Conservation (phyloP, 2,888 invertebrate species). For the Apantesis nais region DNA sequence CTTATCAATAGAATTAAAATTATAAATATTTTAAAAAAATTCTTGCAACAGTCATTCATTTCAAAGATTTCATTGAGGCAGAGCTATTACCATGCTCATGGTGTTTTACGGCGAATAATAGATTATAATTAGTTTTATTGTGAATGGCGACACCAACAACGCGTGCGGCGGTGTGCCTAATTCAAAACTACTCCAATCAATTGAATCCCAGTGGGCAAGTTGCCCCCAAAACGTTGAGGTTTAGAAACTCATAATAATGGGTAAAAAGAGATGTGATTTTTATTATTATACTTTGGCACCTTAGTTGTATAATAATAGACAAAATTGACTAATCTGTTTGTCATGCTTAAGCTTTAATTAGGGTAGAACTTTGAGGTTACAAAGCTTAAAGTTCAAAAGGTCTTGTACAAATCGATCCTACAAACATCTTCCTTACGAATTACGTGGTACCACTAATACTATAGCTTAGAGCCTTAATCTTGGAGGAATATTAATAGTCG, state of each 20-base stretch:
- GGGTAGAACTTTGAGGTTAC: no score
- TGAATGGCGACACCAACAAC: no score
- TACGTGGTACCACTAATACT: slow-evolving; percentile 26
- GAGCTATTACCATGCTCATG: no score
- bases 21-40: no score
- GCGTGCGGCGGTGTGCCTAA: background rate
- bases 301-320: no score
- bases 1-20: no score
- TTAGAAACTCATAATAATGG: background rate
- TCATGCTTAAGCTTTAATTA: background rate
- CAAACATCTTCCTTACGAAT: slow-evolving; percentile 18
- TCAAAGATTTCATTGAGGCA: no score
- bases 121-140: no score
- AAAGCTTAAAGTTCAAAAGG: background rate
- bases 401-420: background rate
- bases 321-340: background rate
- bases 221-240: background rate
- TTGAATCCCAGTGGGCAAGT: background rate
- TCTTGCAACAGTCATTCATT: no score
- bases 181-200: background rate
- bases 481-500: slow-evolving; percentile 34
- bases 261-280: background rate
- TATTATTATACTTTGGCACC: background rate
- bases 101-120: no score
- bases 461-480: slow-evolving; percentile 16